Evolutionary conservation across 1,140 invertebrate genomes (phyloP).

Genomic region (Papilio polytes): DNA sequence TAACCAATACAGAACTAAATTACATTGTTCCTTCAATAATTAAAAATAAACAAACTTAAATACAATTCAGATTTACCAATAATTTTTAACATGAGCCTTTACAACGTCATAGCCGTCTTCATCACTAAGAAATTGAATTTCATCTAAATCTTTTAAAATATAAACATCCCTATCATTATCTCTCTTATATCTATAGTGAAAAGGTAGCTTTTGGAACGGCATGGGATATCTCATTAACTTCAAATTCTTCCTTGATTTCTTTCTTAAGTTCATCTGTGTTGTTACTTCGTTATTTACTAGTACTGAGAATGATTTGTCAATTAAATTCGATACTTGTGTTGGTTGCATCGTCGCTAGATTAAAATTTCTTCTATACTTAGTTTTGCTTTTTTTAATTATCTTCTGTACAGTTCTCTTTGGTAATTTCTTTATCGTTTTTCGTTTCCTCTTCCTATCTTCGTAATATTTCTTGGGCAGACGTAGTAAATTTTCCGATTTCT

Average conservation of each 20-base stretch:
- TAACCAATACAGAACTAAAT: neutral
- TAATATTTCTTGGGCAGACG: conserved; percentile 60
- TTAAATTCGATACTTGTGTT: conserved; percentile 46
- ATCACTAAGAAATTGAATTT: conserved; percentile 62
- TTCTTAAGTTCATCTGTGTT: conserved; percentile 55
- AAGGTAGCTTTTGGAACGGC: conserved; percentile 64
- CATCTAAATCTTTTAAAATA: conserved; percentile 72
- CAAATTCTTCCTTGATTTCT: conserved; percentile 55
- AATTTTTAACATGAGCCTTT: conserved; percentile 61
- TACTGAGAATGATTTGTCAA: conserved; percentile 43
- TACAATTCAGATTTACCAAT: conserved; percentile 55
- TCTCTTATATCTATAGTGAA: conserved; percentile 57
- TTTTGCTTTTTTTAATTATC: conserved; percentile 72
- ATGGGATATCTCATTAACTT: conserved; percentile 64
- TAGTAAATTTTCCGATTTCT: conserved; percentile 67
- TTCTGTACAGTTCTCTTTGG: conserved; percentile 75
- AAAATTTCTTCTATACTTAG: conserved; percentile 55
- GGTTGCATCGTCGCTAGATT: conserved; percentile 51
- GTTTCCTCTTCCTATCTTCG: conserved; percentile 55
- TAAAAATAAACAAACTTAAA: neutral
- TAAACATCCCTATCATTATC: conserved; percentile 55
- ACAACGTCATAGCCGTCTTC: conserved; percentile 64
- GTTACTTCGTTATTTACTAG: conserved; percentile 49
- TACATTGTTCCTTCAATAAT: conserved; percentile 17
- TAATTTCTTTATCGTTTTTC: conserved; percentile 60